Evolutionary conservation across 2,888 invertebrate genomes (phyloP), one percentile per base, ranked within the genome.

Genomic region (Ariolimax columbianus): DNA sequence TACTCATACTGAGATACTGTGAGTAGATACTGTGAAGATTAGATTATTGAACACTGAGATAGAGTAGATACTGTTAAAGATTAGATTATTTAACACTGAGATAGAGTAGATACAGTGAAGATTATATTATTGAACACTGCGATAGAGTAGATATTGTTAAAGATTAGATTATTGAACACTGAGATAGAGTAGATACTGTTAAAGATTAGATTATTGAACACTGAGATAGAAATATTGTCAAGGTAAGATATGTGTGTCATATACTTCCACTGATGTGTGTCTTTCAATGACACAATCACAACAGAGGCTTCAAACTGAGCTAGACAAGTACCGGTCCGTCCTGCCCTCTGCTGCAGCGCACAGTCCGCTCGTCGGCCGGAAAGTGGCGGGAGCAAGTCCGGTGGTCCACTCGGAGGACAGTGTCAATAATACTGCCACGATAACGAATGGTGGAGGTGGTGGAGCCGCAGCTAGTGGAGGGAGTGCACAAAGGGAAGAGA

Each of bases 241-340:
- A n/a, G n/a, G n/a, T n/a, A n/a, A 55, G 7, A 55, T 3, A 55
- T 55, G 17, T 55, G 55, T 55, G 55, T 23, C 23, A 6, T 17
- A 55, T 55, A 23, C 6, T 55, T 55, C 55, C 23, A 55, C 55
- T 55, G 47, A 51, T 75, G 0, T 75, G 40, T 19, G 3, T 63
- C 26, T n/a, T 26, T n/a, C 59, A 36, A 23, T 59, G 78, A 0
- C 6, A 19, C 40, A 9, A 68, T 63, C 23, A 70, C 73, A 40
- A 17, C 90, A 92, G 79, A 90, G 90, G 47, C 89, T 94, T 23
- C 91, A 92, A 82, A 89, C 88, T 7, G 92, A 94, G 85, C 88
- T 94, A 73, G 93, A 93, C 87, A 93, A 93, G 86, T 93, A 93
- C 89, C 89, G 91, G 30, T 90, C 91, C 30, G 89, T 93, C 23